Evolutionary conservation across 2,797 vertebrate species (phyloP).

Genomic region (Syncerus caffer): DNA sequence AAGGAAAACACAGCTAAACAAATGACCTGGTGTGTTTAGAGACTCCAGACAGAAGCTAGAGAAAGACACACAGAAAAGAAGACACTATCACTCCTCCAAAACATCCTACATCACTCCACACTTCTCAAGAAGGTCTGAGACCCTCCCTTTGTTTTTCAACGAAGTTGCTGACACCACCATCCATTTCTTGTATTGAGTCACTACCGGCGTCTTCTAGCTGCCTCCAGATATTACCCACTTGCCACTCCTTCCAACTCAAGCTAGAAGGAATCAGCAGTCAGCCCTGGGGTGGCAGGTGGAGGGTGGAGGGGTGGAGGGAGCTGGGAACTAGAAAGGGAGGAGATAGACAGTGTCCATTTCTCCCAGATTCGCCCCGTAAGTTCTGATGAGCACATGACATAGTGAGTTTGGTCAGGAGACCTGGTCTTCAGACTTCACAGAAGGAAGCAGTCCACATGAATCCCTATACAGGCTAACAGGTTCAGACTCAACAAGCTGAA

Average conservation of each 20-base stretch:
- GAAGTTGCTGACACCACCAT: background rate
- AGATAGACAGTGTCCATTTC: no score
- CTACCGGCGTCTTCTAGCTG: no score
- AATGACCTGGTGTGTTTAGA: background rate
- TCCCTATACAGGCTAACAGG: background rate
- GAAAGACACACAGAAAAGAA: background rate
- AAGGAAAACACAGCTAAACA: background rate
- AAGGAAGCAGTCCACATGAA: background rate
- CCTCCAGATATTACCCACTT: background rate
- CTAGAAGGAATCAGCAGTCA: background rate
- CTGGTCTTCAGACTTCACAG: background rate
- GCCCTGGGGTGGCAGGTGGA: background rate
- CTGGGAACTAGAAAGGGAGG: background rate
- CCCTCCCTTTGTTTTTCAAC: background rate
- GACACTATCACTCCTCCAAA: background rate
- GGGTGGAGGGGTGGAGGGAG: background rate
- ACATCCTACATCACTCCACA: no score
- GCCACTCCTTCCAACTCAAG: background rate
- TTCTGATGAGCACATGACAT: background rate
- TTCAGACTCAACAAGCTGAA: background rate
- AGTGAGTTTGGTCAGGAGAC: background rate
- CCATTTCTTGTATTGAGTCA: background rate
- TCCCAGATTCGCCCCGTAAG: background rate
- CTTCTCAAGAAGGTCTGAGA: background rate
- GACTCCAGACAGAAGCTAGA: background rate